Evolutionary conservation across 2,888 invertebrate genomes (phyloP), one percentile per base, ranked within the genome.

Genomic region (Oxystoma pomonae): DNA sequence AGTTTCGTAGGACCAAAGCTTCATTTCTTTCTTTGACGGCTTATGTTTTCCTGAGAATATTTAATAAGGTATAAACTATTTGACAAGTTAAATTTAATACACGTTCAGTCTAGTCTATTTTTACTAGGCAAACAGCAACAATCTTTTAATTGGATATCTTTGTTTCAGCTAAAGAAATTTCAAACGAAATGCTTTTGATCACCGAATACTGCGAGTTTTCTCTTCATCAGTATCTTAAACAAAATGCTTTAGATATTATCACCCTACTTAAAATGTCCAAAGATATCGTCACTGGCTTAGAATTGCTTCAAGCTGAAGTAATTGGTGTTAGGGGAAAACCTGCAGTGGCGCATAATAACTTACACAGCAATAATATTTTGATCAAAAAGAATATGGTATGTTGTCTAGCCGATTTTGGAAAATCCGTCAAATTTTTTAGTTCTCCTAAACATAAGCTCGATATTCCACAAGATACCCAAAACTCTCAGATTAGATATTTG

Each of bases 251-350:
- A 9, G 67, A 35, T 49, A 55, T 63, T 3, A n/a, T 22, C 9
- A 61, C 62, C n/a, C 53, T 68, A 1, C 19, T 70, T 2, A 22
- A 55, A 7, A 67, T 71, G 65, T 50, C 61, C 53, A 61, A 59
- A 64, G 67, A 69, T 7, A 60, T 71, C 22, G 57, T 68, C 5
- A 64, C 68, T 55, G 71, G 67, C 9, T 49, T 71, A 16, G 60
- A 61, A 9, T 65, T 67, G 52, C 59, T 71, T 1, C 71, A 71
- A 20, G 60, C 63, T 1, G 71, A 70, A 65, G 67, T 71, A n/a
- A 60, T 65, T n/a, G 69, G 68, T 16, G 63, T 67, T 51, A 66
- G 57, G 18, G 67, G 66, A 1, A 71, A 71, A 63, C 68, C 70
- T 0, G 55, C 64, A 2, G 65, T 71, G 1, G 66, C 71, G 7